Evolutionary conservation across 2,113 vertebrate genomes (phyloP), one percentile per base, ranked within the genome.

Genomic region (Hippocampus abdominalis): DNA sequence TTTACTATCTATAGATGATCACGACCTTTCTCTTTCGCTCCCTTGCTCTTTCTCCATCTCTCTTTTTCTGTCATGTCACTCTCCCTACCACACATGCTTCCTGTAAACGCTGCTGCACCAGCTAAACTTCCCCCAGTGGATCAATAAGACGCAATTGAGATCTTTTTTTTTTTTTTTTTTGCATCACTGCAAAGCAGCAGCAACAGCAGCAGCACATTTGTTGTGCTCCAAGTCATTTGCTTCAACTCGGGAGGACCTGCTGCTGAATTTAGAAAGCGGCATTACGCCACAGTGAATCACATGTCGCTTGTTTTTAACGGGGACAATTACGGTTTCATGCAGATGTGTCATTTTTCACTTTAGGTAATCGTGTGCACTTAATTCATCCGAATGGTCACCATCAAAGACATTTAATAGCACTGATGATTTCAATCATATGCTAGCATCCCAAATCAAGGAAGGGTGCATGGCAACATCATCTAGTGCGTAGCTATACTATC

Each of bases 81-180:
- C n/a, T 64, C 6, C 10, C 62, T 23, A 23, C 9, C 60, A 12
- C 60, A n/a, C 20, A 7, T 63, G 60, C 36, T 63, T 63, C 62
- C 62, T 64, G 62, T 64, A 64, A 64, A 64, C 25, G 62, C n/a
- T 44, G 62, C 40, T 9, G 62, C 40, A 44, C n/a, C 12, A 25
- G 40, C 40, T 25, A 44, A 64, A 64, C 62, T 44, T 64, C 62
- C n/a, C 62, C 62, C 62, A 8, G n/a, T 8, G 62, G 62, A 64
- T 64, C 62, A 27, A 64, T 64, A 46, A 64, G 62, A n/a, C 5
- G 12, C 62, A 44, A 46, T 44, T 44, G 62, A 64, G 62, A 64
- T 64, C 42, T 63, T 49, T 49, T 49, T 23, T 53, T 21, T 51
- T 53, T 53, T 53, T 29, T 51, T 53, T 53, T 32, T 59, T 32